Evolutionary conservation across 2,113 vertebrate species (phyloP).

Genomic region (Lamprotornis superbus): DNA sequence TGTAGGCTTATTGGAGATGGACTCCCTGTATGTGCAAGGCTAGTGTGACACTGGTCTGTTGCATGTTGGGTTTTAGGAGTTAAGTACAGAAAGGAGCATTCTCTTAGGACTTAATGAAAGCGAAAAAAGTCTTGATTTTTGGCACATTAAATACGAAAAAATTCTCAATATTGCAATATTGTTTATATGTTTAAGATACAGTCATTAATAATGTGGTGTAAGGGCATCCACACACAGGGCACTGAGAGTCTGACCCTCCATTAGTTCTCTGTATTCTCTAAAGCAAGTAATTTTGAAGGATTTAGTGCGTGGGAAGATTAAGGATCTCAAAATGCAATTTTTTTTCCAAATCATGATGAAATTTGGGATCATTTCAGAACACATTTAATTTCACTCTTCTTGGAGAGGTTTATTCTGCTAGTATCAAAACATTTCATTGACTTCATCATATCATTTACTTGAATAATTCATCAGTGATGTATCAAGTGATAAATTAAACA

Average conservation of each 20-base stretch:
- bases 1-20: not conserved
- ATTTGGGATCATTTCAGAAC: not conserved
- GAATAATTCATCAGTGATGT: not conserved
- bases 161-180: not conserved
- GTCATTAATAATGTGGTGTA: not conserved
- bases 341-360: not conserved
- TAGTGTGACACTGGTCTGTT: not conserved
- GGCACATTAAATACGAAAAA: not conserved
- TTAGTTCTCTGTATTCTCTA: not conserved
- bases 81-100: not conserved
- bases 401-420: not conserved
- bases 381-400: not conserved
- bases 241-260: not conserved
- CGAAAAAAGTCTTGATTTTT: not conserved
- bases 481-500: not conserved
- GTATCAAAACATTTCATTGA: not conserved
- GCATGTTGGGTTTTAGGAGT: fast-evolving
- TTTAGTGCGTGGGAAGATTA: not conserved
- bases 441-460: not conserved
- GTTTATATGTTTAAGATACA: not conserved
- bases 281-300: not conserved
- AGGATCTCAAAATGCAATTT: not conserved
- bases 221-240: not conserved
- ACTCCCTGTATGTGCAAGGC: fast-evolving
- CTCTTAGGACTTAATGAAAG: not conserved